A percentile compares a stretch with the other conserved stretches of the same genome.
phyloP scores from a whole-genome alignment of 2,888 invertebrate genomes.

The Halocaridina rubra region DNA sequence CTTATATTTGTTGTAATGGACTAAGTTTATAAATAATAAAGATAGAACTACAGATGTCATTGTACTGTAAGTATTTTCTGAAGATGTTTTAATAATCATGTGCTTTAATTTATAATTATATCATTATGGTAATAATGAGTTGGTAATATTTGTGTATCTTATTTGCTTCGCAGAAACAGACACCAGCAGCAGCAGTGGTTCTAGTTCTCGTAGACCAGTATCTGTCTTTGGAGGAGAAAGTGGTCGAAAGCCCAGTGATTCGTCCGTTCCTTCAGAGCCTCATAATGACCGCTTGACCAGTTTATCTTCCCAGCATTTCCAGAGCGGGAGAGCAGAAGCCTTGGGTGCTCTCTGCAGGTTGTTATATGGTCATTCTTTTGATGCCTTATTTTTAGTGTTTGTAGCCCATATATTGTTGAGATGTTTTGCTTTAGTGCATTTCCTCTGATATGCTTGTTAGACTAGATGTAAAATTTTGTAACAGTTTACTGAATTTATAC shows the following conservation, averaged over 20 bases:
- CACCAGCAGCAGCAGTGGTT: conserved; percentile 5
- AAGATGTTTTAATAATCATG: not conserved
- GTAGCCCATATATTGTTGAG: too few relatives aligned
- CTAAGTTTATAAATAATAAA: too few relatives aligned
- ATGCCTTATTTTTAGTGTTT: too few relatives aligned
- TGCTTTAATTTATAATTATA: too few relatives aligned
- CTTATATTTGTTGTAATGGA: too few relatives aligned
- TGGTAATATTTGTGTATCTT: too few relatives aligned
- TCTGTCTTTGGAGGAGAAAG: conserved; percentile 43
- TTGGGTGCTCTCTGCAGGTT: conserved; percentile 87
- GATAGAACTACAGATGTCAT: too few relatives aligned
- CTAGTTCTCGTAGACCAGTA: conserved; percentile 39
- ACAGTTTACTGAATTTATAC: too few relatives aligned
- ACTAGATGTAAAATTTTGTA: too few relatives aligned
- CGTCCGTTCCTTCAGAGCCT: conserved; percentile 24
- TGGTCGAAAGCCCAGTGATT: conserved; percentile 43
- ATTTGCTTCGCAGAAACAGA: conserved; percentile 32
- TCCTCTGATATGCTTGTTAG: too few relatives aligned
- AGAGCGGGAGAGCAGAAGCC: conserved; percentile 89
- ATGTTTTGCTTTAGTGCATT: too few relatives aligned
- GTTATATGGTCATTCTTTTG: not conserved
- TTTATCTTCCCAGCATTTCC: conserved; percentile 67
- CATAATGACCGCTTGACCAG: conserved; percentile 63
- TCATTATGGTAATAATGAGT: too few relatives aligned
- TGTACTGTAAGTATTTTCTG: not conserved